Percentiles rank a stretch among this genome's conserved stretches.
phyloP scores from a whole-genome alignment of 2,797 vertebrate genomes.

The Pseudopleuronectes americanus region DNA sequence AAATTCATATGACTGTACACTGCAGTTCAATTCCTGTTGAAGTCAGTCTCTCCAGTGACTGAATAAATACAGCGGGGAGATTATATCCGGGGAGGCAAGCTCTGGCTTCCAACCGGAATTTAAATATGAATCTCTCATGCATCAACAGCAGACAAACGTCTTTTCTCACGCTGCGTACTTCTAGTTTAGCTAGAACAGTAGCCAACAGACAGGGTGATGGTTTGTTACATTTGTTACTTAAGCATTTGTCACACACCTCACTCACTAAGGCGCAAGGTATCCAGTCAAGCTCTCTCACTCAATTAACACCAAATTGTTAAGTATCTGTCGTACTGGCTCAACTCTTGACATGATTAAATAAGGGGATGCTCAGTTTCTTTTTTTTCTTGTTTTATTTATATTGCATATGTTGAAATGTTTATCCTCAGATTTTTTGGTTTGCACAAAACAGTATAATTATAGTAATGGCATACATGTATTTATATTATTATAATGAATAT shows the following conservation, averaged over 20 bases:
- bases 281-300: conserved; percentile 41
- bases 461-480: too few relatives aligned
- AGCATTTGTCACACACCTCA: conserved; percentile 60
- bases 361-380: conserved; percentile 9
- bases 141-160: background rate
- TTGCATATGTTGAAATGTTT: background rate
- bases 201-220: conserved; percentile 56
- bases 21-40: background rate
- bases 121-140: background rate
- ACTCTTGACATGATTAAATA: conserved; percentile 17
- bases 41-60: background rate
- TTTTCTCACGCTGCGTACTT: background rate
- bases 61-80: conserved; percentile 8
- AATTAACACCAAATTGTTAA: conserved; percentile 44
- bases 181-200: conserved; percentile 38
- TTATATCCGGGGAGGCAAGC: conserved; percentile 3
- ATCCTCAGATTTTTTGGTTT: background rate
- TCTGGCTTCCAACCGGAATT: background rate
- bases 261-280: conserved; percentile 63
- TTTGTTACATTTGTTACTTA: conserved; percentile 69
- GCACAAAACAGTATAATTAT: too few relatives aligned
- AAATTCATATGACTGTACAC: background rate
- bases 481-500: too few relatives aligned
- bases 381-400: background rate
- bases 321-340: conserved; percentile 33